These are phyloP conservation scores for Coilia nasus DNA, from an alignment of 2,797 vertebrate species.

Conservation along the genomic window DNA sequence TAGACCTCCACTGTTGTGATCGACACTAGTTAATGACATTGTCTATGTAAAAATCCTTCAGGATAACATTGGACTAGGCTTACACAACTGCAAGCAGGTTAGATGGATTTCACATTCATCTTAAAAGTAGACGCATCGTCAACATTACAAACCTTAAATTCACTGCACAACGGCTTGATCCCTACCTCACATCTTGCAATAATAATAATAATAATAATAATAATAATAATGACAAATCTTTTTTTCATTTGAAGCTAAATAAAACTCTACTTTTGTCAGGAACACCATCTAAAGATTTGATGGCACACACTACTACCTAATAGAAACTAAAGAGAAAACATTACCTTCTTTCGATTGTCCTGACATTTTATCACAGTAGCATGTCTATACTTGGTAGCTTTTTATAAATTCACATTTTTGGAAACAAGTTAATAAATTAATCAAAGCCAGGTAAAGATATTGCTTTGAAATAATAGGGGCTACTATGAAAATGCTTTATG, in stretches of 20 bases:
- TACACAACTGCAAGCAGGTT: neutral
- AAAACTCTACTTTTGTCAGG: neutral
- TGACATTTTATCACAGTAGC: slow-evolving; percentile 4
- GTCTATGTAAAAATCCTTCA: neutral
- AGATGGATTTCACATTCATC: neutral
- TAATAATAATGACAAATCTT: slow-evolving; percentile 11
- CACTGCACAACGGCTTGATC: slow-evolving; percentile 1
- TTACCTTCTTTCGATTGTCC: neutral
- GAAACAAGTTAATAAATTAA: slow-evolving; percentile 4
- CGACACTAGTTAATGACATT: neutral
- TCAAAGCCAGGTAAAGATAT: slow-evolving; percentile 3
- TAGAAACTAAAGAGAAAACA: slow-evolving; percentile 3
- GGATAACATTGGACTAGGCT: neutral
- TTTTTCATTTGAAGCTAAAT: slow-evolving; percentile 17
- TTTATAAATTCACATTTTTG: neutral
- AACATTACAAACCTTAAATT: slow-evolving; percentile 5
- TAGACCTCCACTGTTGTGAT: neutral
- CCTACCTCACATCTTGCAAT: neutral
- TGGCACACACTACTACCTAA: neutral
- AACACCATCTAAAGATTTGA: neutral
- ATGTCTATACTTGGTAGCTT: slow-evolving; percentile 5
- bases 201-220: slow-evolving; percentile 15
- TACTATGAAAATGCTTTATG: neutral
- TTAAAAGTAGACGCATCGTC: neutral
- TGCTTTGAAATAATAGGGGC: neutral